Base-by-base conservation (phyloP, 2,113 vertebrate genomes). In the Brachyhypopomus gauderio region DNA sequence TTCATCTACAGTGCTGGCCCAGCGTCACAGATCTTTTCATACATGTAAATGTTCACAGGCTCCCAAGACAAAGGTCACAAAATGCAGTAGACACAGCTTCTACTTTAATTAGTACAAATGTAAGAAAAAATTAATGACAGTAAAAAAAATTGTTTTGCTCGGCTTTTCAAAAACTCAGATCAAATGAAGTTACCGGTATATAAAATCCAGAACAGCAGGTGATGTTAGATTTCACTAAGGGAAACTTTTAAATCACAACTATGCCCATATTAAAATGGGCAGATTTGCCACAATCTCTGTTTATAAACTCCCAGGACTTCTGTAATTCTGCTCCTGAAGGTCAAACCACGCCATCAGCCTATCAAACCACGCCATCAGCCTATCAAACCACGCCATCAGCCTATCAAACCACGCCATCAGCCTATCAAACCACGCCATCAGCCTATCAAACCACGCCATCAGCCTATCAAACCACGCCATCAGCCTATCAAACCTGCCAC, bases 31-130 rank as follows among this genome's bases (percentile, higher is more conserved):
- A 45, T 66, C 48, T 48, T 8, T 58, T 22, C 34, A 38, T 66
- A 6, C 60, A 14, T 74, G 30, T 27, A 58, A 81, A 81, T 59
- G n/a, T 67, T 75, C 58, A 81, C 45, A 17, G 48, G 7, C 66
- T 48, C 34, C 72, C 36, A 75, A 60, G 66, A 80, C 6, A 73
- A 60, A 72, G 45, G 4, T 72, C 25, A 25, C 27, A 17, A 30
- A 60, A 48, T 52, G 56, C 7, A 58, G 5, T 58, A 58, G 30
- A 2, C 59, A 60, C 1, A 5, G 34, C 17, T 30, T 69, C 30
- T n/a, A 36, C 64, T 38, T 38, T 38, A 2, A 45, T 45, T 45
- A 45, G 41, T 52, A 14, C 30, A 52, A 52, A 52, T 25, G 7
- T 38, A 27, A 63, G 62, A 4, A 8, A 60, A 75, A 41, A 25